Base-by-base conservation (phyloP, 2,113 vertebrate species). In the Chrysochloris asiatica region DNA sequence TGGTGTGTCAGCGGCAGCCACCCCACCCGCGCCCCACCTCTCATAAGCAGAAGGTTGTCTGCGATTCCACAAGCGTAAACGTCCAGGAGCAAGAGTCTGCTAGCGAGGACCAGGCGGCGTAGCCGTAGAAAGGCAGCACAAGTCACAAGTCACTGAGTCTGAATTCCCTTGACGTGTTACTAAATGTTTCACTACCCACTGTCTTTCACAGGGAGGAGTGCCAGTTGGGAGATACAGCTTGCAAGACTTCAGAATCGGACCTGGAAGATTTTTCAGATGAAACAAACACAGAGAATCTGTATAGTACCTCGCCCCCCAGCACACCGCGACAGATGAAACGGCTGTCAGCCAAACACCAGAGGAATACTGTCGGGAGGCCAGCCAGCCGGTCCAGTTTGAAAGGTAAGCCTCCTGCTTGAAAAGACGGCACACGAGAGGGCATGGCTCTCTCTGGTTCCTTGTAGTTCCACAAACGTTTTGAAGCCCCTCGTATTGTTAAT, bases 251-350 rank as follows among this genome's bases (percentile, higher is more conserved):
- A 11, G 98, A 98, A 52, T 97, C 97, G n/a, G 99, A 98, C 81
- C 94, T 96, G 33, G 98, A 98, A 94, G 99, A 99, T 89, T 97
- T 98, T 91, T 98, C 98, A 95, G 99, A 99, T 93, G 98, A 99
- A 95, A 93, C 97, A 67, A 98, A 96, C 52, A 93, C 98, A 80
- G 99, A 99, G 95, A 98, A 97, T 82, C 98, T 99, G 78, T 99
- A 99, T 84, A 96, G 98, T 90, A 94, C 98, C 83, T 99, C 99
- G 93, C 99, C 99, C 82, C 99, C 99, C 50, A 98, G 96, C 95
- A 99, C 98, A 43, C 97, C 98, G n/a, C 98, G 99, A 38, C 99
- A 99, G 98, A 99, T 99, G 96, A 99, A 99, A 85, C 99, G 98
- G 47, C 98, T 99, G 98, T 99, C 99, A 71, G 94, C 98, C 90